Evolutionary conservation across 2,113 vertebrate genomes (phyloP), one percentile per base, ranked within the genome.

Genomic region (Phocoena phocoena): DNA sequence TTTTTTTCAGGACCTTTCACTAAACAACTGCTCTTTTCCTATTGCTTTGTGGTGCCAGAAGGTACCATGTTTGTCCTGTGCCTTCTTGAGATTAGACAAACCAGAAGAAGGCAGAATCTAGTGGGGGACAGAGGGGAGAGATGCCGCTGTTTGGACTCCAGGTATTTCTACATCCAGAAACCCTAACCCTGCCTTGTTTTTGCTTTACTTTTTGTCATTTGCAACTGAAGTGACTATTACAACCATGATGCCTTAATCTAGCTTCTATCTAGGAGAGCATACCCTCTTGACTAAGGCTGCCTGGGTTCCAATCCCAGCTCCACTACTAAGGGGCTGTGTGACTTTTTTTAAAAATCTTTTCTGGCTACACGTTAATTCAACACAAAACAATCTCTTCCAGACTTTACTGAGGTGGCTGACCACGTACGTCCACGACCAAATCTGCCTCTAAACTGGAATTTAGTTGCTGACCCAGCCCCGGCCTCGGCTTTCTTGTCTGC

Each of bases 401-500:
- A 20, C 18, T 58, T 58, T 58, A 58, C 55, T 58, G 55, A 58
- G 55, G 55, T 58, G 55, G 55, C 55, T 58, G 55, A 58, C 53
- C 6, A 21, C 17, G 53, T 55, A 55, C 1, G 55, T 21, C 55
- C 55, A 58, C 18, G 55, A 58, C 55, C 55, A 58, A 58, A 58
- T 58, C 55, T 20, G 55, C 55, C 55, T 58, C 55, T 58, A 33
- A 99, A 99, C 97, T 99, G 99, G 98, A 99, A 99, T 98, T 99
- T 99, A 1, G 99, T 99, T 36, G 99, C 99, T 92, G 99, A 99
- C 98, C 99, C 99, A 96, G 99, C 99, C 73, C 99, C 99, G 4
- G 99, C 99, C 98, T 99, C 99, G 1, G 99, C 99, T 98, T 99
- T 99, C 99, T 99, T 99, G 98, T 99, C 99, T 80, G 99, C 99